These are phyloP conservation scores for Entomyzon cyanotis DNA, from an alignment of 2,113 vertebrate genomes.

Conservation along the genomic window DNA sequence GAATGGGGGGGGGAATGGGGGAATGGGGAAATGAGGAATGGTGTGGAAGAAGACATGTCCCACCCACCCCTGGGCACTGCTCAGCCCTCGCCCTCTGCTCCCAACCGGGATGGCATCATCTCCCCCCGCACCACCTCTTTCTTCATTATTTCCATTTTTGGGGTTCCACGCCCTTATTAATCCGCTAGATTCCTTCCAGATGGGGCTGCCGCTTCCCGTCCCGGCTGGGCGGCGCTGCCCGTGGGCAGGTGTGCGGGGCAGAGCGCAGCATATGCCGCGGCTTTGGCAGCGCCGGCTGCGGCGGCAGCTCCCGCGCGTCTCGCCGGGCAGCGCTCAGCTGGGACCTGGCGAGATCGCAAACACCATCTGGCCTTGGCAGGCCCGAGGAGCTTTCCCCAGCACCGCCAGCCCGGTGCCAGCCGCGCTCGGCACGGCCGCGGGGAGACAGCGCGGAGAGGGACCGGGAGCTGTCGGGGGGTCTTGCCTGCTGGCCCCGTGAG, in stretches of 20 bases:
- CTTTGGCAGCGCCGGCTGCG: conserved; percentile 74
- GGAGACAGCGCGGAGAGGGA: not conserved
- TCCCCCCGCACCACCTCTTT: not conserved
- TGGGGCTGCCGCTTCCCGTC: conserved; percentile 75
- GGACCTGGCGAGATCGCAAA: conserved; percentile 81
- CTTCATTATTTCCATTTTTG: rapidly evolving
- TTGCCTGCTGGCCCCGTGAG: rapidly evolving
- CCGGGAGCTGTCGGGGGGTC: not conserved
- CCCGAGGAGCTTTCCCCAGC: conserved; percentile 22
- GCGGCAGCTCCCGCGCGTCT: conserved; percentile 77
- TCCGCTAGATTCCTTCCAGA: conserved; percentile 61
- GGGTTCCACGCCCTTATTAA: conserved; percentile 10
- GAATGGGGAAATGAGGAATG: too few relatives aligned
- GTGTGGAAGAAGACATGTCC: too few relatives aligned
- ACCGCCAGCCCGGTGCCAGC: conserved; percentile 18
- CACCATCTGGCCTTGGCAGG: conserved; percentile 87
- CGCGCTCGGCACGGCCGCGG: not conserved
- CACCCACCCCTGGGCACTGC: not conserved
- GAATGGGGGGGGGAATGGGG: too few relatives aligned
- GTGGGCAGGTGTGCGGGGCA: conserved; percentile 84
- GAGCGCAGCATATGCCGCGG: conserved; percentile 82
- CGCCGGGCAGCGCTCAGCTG: conserved; percentile 81
- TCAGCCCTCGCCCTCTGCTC: rapidly evolving
- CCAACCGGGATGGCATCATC: rapidly evolving
- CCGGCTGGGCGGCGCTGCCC: conserved; percentile 67